These are phyloP conservation scores for Drosophila quadrilineata DNA, from an alignment of 1,140 invertebrate genomes.

Conservation along the genomic window DNA sequence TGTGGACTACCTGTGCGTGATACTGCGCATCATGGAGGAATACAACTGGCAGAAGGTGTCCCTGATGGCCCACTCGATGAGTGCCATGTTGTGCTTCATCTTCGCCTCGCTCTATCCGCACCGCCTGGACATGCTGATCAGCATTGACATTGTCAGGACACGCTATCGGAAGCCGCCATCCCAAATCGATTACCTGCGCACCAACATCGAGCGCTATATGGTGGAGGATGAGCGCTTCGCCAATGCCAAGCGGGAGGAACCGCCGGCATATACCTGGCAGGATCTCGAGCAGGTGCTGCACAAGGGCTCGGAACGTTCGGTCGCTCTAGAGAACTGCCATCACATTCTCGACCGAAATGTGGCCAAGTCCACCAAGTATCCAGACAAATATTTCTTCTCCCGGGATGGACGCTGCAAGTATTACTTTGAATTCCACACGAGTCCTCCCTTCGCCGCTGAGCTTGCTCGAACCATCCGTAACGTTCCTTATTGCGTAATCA, in stretches of 20 bases:
- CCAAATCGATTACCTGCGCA: constrained; percentile 67
- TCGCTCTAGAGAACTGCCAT: constrained; percentile 83
- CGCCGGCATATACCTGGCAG: constrained; percentile 84
- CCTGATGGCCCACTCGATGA: constrained; percentile 86
- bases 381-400: constrained; percentile 84
- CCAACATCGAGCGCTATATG: constrained; percentile 68
- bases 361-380: constrained; percentile 82
- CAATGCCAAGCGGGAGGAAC: constrained; percentile 79
- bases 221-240: constrained; percentile 71
- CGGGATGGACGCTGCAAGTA: constrained; percentile 84
- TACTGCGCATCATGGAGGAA: constrained; percentile 85
- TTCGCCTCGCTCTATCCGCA: constrained; percentile 84
- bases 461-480: constrained; percentile 63
- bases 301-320: constrained; percentile 82
- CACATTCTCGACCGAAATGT: constrained; percentile 84
- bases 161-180: constrained; percentile 72
- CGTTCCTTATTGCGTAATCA: constrained; percentile 74
- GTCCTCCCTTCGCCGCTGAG: constrained; percentile 59
- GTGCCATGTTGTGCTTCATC: constrained; percentile 83
- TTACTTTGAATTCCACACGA: constrained; percentile 62
- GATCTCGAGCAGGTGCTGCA: constrained; percentile 83
- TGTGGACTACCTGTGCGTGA: constrained; percentile 83
- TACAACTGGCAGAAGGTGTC: constrained; percentile 87
- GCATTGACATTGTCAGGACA: constrained; percentile 85
- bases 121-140: constrained; percentile 84